phyloP scores from a whole-genome alignment of 2,113 vertebrate species.

The Hassar affinis region DNA sequence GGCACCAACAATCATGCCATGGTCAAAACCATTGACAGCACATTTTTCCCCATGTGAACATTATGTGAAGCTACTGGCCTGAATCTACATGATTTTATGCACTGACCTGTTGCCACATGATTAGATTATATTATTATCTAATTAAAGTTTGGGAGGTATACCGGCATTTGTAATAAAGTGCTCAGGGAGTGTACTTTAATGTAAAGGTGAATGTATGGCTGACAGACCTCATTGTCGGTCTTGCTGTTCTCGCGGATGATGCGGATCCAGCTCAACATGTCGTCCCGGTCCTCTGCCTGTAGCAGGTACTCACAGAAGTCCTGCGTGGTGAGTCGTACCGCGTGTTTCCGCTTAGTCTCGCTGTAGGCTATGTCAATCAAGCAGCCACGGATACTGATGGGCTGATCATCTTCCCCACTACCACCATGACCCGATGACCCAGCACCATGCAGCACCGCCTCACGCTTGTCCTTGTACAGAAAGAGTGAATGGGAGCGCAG shows the following conservation, averaged over 20 bases:
- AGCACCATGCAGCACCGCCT: slow-evolving; percentile 76
- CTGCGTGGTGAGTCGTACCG: slow-evolving; percentile 92
- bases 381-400: slow-evolving; percentile 90
- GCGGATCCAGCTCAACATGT: slow-evolving; percentile 97
- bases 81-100: not conserved
- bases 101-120: not conserved
- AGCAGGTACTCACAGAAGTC: slow-evolving; percentile 98
- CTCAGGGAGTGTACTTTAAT: not conserved
- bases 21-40: not conserved
- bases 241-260: slow-evolving; percentile 95
- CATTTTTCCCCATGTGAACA: not conserved
- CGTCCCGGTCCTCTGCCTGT: slow-evolving; percentile 94
- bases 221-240: slow-evolving; percentile 89
- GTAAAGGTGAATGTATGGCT: not conserved
- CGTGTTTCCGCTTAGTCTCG: slow-evolving; percentile 93
- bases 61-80: not conserved
- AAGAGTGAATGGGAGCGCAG: slow-evolving; percentile 87
- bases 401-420: slow-evolving; percentile 84
- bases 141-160: not conserved
- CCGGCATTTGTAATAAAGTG: not conserved
- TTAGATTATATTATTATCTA: not conserved
- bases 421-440: slow-evolving; percentile 60
- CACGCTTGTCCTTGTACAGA: slow-evolving; percentile 93
- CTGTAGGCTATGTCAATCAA: slow-evolving; percentile 98
- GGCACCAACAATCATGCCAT: not conserved